Evolutionary conservation across 2,797 vertebrate genomes (phyloP).

Genomic region (Pseudochirops cupreus): DNA sequence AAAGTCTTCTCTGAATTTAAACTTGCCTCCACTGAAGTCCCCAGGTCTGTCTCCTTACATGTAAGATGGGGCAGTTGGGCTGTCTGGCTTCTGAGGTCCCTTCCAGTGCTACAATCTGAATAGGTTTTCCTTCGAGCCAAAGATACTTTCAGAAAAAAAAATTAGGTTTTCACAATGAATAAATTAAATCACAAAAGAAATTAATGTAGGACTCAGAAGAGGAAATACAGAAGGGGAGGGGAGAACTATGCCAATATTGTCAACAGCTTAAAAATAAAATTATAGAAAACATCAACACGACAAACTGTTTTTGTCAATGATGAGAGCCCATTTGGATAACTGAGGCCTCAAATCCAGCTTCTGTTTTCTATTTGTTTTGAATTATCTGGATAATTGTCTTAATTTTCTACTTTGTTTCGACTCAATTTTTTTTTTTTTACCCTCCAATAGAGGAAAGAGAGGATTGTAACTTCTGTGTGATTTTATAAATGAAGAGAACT

Average conservation of each 20-base stretch:
- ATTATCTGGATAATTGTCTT: conserved; percentile 15
- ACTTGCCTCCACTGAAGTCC: not conserved
- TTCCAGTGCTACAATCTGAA: not conserved
- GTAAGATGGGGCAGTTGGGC: not conserved
- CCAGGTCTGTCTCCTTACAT: too few species aligned
- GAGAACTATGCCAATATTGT: conserved; percentile 6
- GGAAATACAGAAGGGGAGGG: not conserved
- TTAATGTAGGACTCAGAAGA: conserved; percentile 10
- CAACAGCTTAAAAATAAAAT: not conserved
- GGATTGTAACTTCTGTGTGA: not conserved
- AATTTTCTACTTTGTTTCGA: not conserved
- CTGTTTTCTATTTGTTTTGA: conserved; percentile 39
- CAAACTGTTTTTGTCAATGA: not conserved
- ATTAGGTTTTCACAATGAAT: conserved; percentile 29
- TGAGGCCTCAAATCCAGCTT: conserved; percentile 5
- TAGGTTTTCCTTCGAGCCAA: not conserved
- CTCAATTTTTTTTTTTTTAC: conserved; percentile 24
- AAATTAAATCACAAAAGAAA: conserved; percentile 46
- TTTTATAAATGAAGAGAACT: conserved; percentile 7
- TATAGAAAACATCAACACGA: not conserved
- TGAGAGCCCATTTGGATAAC: not conserved
- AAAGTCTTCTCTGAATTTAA: not conserved
- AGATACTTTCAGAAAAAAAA: conserved; percentile 28
- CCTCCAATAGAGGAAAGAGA: not conserved
- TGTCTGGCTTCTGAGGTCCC: not conserved